phyloP scores from a whole-genome alignment of 2,888 invertebrate genomes.

The Tenodera sinensis region DNA sequence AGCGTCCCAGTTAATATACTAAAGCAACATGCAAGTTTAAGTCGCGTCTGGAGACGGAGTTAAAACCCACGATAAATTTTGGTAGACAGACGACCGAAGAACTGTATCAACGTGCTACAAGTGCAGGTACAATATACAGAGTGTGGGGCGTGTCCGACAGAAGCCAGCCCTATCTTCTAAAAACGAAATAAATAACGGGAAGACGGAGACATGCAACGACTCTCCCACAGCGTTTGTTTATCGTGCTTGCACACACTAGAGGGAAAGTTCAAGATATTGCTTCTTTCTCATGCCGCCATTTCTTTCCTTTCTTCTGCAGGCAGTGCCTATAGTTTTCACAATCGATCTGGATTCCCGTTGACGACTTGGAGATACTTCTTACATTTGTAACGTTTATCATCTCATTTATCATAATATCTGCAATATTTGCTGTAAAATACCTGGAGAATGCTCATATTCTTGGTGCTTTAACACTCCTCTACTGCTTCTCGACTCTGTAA shows the following conservation, averaged over 20 bases:
- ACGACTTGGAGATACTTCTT: background rate
- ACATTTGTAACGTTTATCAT: background rate
- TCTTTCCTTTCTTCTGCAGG: background rate
- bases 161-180: background rate
- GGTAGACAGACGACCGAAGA: background rate
- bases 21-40: background rate
- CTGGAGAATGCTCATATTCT: background rate
- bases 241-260: background rate
- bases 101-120: background rate
- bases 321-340: background rate
- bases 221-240: background rate
- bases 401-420: background rate
- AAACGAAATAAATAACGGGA: background rate
- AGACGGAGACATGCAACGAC: background rate
- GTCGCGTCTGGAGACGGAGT: background rate
- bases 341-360: background rate
- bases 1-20: too few species aligned
- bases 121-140: background rate
- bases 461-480: background rate
- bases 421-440: background rate
- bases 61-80: background rate
- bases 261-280: background rate
- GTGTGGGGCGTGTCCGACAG: background rate
- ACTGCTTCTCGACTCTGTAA: too few species aligned
- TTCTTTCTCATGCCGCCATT: background rate